Evolutionary conservation across 1,140 invertebrate species (phyloP).

Genomic region (Meloidogyne floridensis): DNA sequence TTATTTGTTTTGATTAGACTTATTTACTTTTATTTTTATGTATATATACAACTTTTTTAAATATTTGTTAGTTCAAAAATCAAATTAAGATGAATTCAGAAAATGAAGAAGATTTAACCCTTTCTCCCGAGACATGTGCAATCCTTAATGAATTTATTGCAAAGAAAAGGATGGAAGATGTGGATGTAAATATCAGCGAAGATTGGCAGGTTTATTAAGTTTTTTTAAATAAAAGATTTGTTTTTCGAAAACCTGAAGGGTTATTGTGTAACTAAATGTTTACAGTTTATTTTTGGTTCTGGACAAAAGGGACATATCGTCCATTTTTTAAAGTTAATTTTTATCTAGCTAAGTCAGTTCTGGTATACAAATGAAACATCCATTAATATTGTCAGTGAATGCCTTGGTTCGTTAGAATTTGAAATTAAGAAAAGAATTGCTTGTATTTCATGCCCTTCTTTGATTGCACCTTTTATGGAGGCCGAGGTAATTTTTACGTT

Average conservation of each 20-base stretch:
- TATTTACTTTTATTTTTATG: not conserved
- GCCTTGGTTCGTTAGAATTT: conserved; percentile 34
- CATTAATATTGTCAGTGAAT: conserved; percentile 69
- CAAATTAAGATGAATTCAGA: conserved; percentile 8
- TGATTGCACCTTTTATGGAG: conserved; percentile 73
- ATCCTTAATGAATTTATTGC: conserved; percentile 80
- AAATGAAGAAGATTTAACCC: conserved; percentile 14
- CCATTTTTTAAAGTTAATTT: not conserved
- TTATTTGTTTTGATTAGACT: not conserved
- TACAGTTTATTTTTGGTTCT: too few relatives aligned
- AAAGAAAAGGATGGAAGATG: conserved; percentile 72
- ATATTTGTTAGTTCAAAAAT: conserved; percentile 10
- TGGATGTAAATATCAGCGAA: conserved; percentile 68
- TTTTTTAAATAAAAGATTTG: not conserved
- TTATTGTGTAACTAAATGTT: too few relatives aligned
- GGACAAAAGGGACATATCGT: not conserved
- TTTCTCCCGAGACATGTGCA: conserved; percentile 72
- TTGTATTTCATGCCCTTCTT: conserved; percentile 84
- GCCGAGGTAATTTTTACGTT: conserved; percentile 46
- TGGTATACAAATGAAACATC: conserved; percentile 86
- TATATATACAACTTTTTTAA: too few relatives aligned
- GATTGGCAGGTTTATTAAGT: conserved; percentile 78
- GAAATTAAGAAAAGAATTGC: conserved; percentile 71
- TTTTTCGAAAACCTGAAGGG: too few relatives aligned
- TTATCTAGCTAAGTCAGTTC: conserved; percentile 85